Base-by-base conservation (phyloP, 1,140 invertebrate species). In the Chymomyza costata region DNA sequence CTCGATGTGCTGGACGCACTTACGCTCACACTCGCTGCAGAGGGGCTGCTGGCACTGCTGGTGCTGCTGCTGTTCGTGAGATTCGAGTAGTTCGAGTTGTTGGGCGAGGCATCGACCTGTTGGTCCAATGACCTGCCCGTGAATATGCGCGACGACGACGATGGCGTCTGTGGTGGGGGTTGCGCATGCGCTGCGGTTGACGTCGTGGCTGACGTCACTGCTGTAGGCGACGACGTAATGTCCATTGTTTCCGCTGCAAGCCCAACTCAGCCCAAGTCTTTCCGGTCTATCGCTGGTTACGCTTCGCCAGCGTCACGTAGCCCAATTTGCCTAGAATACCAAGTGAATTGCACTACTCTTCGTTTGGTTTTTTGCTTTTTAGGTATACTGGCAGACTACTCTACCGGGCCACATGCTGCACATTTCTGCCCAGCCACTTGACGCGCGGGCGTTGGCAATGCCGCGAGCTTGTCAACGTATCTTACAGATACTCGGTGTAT, bases 51-150 rank as follows among this genome's bases (percentile, higher is more conserved):
- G 11, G 13, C 31, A 32, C 21, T 45, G 39, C 37, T 54, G 19
- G 21, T 54, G 25, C 46, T 62, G 57, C 54, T 80, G 25, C 39
- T 80, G 37, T 80, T 78, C 2, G 67, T 80, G 73, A 78, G 73
- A 78, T 78, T 78, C 73, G 73, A 78, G 39, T 78, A 80, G 56
- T 80, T 62, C 49, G 73, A 78, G 47, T 78, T 68, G 49, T 78
- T 80, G 16, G 67, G 73, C 18, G 73, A 78, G 6, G 47, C 14
- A 17, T 59, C 64, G 59, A 73, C 73, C 55, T 80, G 73, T 41
- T 78, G 73, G 55, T 78, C 73, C 73, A 78, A 71, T 54, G 73
- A 78, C 52, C 73, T 60, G 6, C 63, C 61, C 10, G 65, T 41
- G 35, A 38, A 44, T 43, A 28, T n/a, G 35, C 18, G 40, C n/a